Percentiles rank a stretch among this genome's conserved stretches.
These are phyloP conservation scores for Anabacerthia variegaticeps DNA, from an alignment of 2,797 vertebrate genomes.

Conservation along the genomic window DNA sequence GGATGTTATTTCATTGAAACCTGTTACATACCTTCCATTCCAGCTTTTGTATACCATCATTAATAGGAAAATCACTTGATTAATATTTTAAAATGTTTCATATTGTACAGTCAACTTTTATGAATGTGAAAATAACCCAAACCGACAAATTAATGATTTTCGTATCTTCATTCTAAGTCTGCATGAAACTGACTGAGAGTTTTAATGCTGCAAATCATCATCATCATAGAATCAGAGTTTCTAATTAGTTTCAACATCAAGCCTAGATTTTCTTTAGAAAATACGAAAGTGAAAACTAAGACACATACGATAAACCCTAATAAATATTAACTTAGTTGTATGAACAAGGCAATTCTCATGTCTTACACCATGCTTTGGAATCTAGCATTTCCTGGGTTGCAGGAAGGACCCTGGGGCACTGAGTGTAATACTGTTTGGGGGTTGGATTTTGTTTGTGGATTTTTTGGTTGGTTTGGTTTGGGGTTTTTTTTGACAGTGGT, in stretches of 20 bases:
- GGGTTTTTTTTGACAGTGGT: neutral
- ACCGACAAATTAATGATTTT: neutral
- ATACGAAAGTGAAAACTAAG: neutral
- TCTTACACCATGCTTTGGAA: neutral
- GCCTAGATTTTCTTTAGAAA: neutral
- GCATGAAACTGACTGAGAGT: neutral
- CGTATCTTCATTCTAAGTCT: neutral
- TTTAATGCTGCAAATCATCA: neutral
- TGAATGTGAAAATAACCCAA: neutral
- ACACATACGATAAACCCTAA: neutral
- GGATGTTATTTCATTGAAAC: neutral
- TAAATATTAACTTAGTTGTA: neutral
- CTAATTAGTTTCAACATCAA: neutral
- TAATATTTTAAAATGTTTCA: neutral
- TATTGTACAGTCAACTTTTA: neutral
- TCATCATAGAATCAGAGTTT: neutral
- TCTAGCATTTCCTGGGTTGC: neutral
- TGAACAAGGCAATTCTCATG: neutral
- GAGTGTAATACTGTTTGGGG: rapidly evolving
- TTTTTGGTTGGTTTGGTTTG: neutral
- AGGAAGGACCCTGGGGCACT: neutral
- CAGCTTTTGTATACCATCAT: neutral
- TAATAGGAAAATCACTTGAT: neutral
- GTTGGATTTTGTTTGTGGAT: neutral
- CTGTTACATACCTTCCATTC: neutral